Conservation (phyloP, 2,113 vertebrate genomes). For the Peromyscus californicus region DNA sequence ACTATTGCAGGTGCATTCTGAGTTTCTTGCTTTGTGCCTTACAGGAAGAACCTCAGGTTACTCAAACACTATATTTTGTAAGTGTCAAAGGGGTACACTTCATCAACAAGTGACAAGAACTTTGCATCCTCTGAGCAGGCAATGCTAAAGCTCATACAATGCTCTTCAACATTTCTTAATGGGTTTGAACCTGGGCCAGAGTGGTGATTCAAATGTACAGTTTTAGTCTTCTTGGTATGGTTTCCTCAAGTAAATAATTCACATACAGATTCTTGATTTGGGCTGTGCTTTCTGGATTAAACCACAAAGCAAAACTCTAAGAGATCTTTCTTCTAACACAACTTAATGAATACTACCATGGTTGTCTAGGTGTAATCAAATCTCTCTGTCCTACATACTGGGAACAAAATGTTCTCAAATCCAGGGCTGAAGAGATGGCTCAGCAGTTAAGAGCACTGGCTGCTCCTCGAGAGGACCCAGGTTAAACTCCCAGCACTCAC, state of each 20-base stretch:
- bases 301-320: background rate
- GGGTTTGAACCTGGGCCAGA: background rate
- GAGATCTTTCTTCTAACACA: background rate
- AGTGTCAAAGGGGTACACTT: background rate
- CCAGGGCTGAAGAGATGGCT: background rate
- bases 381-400: background rate
- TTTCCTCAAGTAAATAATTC: slow-evolving; percentile 18
- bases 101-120: background rate
- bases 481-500: no score
- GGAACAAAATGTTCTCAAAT: background rate
- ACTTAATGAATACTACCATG: background rate
- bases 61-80: background rate
- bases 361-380: background rate
- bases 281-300: background rate
- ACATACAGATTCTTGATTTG: background rate
- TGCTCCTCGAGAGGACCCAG: background rate
- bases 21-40: slow-evolving; percentile 21
- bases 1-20: background rate
- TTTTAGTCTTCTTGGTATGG: slow-evolving; percentile 1
- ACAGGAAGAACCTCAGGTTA: background rate
- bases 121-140: background rate
- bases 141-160: background rate
- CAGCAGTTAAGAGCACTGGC: background rate
- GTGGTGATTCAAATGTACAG: background rate
- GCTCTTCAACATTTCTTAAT: background rate